phyloP scores from a whole-genome alignment of 2,888 invertebrate genomes.

The Helleia helle region DNA sequence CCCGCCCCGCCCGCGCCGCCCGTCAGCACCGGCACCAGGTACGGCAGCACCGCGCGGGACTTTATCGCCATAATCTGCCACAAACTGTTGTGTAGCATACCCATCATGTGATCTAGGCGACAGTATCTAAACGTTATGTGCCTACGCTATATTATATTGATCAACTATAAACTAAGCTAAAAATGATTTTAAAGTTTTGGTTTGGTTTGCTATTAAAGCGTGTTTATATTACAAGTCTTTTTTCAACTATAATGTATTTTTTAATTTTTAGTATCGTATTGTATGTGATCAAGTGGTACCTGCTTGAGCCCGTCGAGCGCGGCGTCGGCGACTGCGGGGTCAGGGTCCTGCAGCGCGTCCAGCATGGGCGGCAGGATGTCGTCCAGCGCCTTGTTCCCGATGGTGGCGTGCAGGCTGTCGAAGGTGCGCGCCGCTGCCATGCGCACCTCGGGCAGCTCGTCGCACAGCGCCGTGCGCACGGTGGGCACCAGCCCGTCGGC shows the following conservation, averaged over 20 bases:
- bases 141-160: too few relatives aligned
- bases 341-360: constrained; percentile 80
- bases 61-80: constrained; percentile 92
- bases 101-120: too few relatives aligned
- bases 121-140: too few relatives aligned
- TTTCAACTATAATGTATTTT: too few relatives aligned
- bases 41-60: constrained; percentile 95
- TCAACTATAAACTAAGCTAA: too few relatives aligned
- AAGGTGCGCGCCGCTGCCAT: constrained; percentile 97
- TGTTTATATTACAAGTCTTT: too few relatives aligned
- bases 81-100: too few relatives aligned
- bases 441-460: constrained; percentile 93
- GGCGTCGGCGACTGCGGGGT: constrained; percentile 87
- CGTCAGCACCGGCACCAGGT: constrained; percentile 95
- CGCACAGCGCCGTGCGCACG: constrained; percentile 94
- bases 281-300: too few relatives aligned
- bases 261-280: too few relatives aligned
- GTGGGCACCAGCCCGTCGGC: constrained; percentile 80
- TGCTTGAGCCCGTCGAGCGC: constrained; percentile 96
- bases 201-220: too few relatives aligned
- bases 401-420: constrained; percentile 95
- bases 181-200: too few relatives aligned
- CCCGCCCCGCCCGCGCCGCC: constrained; percentile 46
- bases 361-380: constrained; percentile 96
- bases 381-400: constrained; percentile 94